These are phyloP conservation scores for Linnaemya vulpina DNA, from an alignment of 2,888 invertebrate species.

Conservation along the genomic window DNA sequence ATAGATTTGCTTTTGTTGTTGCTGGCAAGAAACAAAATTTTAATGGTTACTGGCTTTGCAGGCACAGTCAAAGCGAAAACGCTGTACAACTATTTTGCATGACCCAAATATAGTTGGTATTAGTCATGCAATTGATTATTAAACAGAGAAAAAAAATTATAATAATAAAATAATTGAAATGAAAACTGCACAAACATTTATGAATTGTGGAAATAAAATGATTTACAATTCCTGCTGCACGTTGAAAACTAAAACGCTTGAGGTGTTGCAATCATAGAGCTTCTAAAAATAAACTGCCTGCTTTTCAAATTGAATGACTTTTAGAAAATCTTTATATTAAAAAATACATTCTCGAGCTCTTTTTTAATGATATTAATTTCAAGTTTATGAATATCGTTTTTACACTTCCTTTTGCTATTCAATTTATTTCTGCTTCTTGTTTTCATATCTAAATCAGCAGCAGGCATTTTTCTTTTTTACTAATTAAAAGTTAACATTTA, in stretches of 20 bases:
- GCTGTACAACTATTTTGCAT: slow-evolving; percentile 65
- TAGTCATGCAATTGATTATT: slow-evolving; percentile 71
- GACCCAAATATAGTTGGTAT: slow-evolving; percentile 72
- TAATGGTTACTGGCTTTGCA: slow-evolving; percentile 53
- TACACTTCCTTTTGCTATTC: not conserved
- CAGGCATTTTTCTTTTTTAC: slow-evolving; percentile 8
- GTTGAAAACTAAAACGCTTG: not conserved
- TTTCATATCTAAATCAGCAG: slow-evolving; percentile 3
- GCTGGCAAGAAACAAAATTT: slow-evolving; percentile 47
- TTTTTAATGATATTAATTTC: not conserved
- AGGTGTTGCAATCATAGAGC: not conserved
- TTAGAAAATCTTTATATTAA: not conserved
- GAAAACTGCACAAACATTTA: slow-evolving; percentile 1
- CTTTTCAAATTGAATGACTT: not conserved
- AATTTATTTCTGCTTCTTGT: not conserved
- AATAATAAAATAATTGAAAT: slow-evolving; percentile 40
- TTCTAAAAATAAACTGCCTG: not conserved
- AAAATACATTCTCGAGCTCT: not conserved
- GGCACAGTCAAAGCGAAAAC: slow-evolving; percentile 8
- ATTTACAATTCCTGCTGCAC: not conserved
- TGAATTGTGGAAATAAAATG: slow-evolving; percentile 31
- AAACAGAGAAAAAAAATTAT: slow-evolving; percentile 26
- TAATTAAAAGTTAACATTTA: slow-evolving; percentile 44
- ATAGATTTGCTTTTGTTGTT: slow-evolving; percentile 52
- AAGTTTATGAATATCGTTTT: not conserved